Evolutionary conservation across 2,113 vertebrate species (phyloP), one percentile per base, ranked within the genome.

Genomic region (Phrynosoma platyrhinos): DNA sequence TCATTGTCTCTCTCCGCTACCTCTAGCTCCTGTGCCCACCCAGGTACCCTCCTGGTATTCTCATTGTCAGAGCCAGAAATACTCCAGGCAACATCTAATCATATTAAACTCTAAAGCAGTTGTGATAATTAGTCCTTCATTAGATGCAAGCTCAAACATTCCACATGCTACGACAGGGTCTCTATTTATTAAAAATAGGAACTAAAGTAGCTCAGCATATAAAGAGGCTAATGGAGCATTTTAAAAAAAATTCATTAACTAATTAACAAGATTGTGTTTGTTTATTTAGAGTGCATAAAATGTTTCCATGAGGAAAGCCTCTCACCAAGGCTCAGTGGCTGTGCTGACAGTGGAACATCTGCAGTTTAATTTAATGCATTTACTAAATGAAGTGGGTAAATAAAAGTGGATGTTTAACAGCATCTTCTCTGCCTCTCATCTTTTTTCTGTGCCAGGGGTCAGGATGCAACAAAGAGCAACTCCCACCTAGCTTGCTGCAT

Each of bases 231-330:
- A 94, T 95, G 92, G 92, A 96, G 83, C 91, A 94, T 95, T 95
- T 81, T 94, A 85, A 40, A 95, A 95, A 96, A 96, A 96, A 95
- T 95, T 96, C 12, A 96, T 96, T 96, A 96, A 88, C 95, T 96
- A 97, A 97, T 97, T 97, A 96, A 94, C 90, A 95, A 96, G 96
- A 96, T 95, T 90, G n/a, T 95, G 93, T 96, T 95, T 96, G 84
- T 95, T 97, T 97, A 96, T 97, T 96, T 97, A 96, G 94, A 96
- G 92, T 95, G 94, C 90, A 94, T 96, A 95, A 96, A 96, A 96
- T 94, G 93, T 95, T 96, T 96, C 94, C 95, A 94, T 95, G 93
- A 91, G 94, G 93, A 95, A 78, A 97, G 92, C 92, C 92, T 92
- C 94, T 94, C 94, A 90, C 91, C 93, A 94, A 92, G 91, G 89